Conservation (phyloP, 2,113 vertebrate species). For the Setophaga kirtlandii region DNA sequence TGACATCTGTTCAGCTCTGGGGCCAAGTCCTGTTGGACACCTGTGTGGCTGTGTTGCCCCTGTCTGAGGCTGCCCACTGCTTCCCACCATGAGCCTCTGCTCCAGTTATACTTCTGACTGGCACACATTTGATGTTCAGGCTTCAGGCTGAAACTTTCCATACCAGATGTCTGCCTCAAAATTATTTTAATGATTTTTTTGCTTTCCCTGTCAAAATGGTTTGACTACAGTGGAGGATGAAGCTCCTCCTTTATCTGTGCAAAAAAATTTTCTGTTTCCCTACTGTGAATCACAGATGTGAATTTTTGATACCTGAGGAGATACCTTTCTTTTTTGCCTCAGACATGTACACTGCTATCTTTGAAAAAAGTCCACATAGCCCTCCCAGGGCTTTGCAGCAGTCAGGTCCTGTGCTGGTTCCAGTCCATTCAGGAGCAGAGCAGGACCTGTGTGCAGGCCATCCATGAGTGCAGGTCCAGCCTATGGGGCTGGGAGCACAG, state of each 20-base stretch:
- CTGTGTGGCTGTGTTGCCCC: not conserved
- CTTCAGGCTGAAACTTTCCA: conserved; percentile 15
- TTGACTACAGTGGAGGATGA: not conserved
- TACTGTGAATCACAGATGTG: not conserved
- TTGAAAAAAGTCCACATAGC: not conserved
- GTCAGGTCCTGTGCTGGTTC: not conserved
- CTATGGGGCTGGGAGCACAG: not conserved
- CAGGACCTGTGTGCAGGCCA: not conserved
- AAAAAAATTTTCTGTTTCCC: not conserved
- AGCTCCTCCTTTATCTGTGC: not conserved
- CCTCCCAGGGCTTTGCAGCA: not conserved
- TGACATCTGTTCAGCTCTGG: not conserved
- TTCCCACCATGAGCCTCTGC: not conserved
- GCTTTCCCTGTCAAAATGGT: not conserved
- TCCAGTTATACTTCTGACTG: not conserved
- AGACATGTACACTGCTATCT: not conserved
- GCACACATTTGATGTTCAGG: not conserved
- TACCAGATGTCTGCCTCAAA: not conserved
- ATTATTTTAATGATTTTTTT: not conserved
- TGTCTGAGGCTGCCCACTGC: not conserved
- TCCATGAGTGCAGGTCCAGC: not conserved
- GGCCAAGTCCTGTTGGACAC: not conserved
- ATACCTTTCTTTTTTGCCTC: not conserved
- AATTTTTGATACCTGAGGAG: not conserved
- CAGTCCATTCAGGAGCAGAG: rapidly evolving